Evolutionary conservation across 2,797 vertebrate species (phyloP).

Genomic region (Cyclura pinguis): DNA sequence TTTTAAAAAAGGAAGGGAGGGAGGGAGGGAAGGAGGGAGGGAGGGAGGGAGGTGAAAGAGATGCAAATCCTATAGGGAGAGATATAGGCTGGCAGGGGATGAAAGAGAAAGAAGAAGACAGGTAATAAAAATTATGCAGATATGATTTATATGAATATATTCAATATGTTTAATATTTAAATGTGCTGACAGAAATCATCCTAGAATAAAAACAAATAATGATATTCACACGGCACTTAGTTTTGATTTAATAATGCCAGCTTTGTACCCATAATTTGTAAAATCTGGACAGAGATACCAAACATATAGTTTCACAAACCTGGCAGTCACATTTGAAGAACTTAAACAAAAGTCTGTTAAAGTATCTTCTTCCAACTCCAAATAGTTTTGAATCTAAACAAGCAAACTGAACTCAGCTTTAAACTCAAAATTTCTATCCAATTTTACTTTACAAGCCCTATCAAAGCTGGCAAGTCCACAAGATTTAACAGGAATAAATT

Average conservation of each 20-base stretch:
- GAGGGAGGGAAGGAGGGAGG: too few relatives aligned
- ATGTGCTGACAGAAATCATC: not conserved
- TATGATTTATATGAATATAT: not conserved
- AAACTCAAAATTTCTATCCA: constrained; percentile 50
- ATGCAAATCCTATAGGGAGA: not conserved
- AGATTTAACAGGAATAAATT: constrained; percentile 23
- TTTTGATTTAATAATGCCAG: not conserved
- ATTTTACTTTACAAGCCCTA: constrained; percentile 34
- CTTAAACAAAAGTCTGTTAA: constrained; percentile 51
- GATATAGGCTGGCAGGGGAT: not conserved
- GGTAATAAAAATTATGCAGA: not conserved
- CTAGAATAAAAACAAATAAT: constrained; percentile 27
- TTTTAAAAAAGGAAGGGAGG: too few relatives aligned
- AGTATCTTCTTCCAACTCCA: constrained; percentile 5
- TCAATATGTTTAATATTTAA: not conserved
- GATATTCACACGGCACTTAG: constrained; percentile 56
- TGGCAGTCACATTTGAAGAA: constrained; percentile 32
- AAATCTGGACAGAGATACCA: constrained; percentile 72
- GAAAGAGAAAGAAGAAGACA: not conserved
- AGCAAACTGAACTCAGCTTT: constrained; percentile 48
- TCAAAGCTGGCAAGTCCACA: constrained; percentile 28
- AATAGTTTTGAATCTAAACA: constrained; percentile 46
- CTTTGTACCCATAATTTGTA: constrained; percentile 49
- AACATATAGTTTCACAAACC: constrained; percentile 29
- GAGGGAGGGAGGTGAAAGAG: too few relatives aligned